Conservation (phyloP, 1,140 invertebrate species). For the Drosophila nannoptera region DNA sequence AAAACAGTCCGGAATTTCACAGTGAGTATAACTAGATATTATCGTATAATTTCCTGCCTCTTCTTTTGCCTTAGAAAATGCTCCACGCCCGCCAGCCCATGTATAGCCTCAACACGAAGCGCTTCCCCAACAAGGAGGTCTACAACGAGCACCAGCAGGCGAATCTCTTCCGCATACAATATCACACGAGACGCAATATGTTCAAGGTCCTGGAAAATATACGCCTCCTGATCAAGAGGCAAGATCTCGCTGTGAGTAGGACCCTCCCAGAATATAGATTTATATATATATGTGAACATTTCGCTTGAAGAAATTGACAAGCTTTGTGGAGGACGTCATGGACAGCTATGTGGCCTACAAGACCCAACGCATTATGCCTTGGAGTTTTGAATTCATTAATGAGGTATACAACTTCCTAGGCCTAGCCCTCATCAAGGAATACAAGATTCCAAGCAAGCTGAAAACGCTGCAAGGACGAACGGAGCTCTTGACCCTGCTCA, state of each 20-base stretch:
- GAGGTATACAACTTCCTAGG: slow-evolving; percentile 74
- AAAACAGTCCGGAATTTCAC: slow-evolving; percentile 40
- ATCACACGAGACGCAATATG: slow-evolving; percentile 72
- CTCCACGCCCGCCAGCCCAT: slow-evolving; percentile 64
- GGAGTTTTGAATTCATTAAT: slow-evolving; percentile 77
- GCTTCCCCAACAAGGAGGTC: slow-evolving; percentile 40
- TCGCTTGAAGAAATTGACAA: slow-evolving; percentile 45
- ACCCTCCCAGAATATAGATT: neutral
- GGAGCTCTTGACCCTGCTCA: slow-evolving; percentile 39
- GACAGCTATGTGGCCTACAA: slow-evolving; percentile 66
- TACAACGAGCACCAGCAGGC: slow-evolving; percentile 37
- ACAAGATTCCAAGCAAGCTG: slow-evolving; percentile 44
- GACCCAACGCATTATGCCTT: slow-evolving; percentile 71
- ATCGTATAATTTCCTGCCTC: too few relatives aligned
- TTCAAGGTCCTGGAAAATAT: slow-evolving; percentile 58
- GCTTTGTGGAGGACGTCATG: slow-evolving; percentile 64
- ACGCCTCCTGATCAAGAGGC: slow-evolving; percentile 24
- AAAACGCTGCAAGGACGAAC: slow-evolving; percentile 38
- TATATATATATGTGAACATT: neutral
- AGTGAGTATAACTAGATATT: too few relatives aligned
- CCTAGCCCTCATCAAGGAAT: slow-evolving; percentile 65
- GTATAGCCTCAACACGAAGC: slow-evolving; percentile 32
- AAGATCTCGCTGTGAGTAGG: slow-evolving; percentile 31
- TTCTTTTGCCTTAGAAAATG: slow-evolving; percentile 64
- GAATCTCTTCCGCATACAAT: slow-evolving; percentile 62